Evolutionary conservation across 2,797 vertebrate species (phyloP).

Genomic region (Triplophysa bombifrons): DNA sequence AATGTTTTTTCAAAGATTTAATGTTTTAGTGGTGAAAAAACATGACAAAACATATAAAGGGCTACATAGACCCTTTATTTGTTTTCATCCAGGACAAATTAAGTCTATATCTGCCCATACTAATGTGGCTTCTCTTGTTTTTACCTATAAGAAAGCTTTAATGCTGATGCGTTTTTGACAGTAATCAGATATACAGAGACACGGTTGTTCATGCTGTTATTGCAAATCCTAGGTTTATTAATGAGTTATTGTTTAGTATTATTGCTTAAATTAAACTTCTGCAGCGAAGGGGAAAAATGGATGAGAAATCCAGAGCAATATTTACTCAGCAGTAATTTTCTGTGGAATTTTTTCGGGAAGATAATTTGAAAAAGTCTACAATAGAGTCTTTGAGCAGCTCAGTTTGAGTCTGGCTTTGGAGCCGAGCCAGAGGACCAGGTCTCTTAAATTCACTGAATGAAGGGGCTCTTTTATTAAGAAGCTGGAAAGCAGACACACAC

Average conservation of each 20-base stretch:
- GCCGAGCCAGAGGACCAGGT: constrained; percentile 67
- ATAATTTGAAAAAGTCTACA: constrained; percentile 78
- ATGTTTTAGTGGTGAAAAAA: too few species aligned
- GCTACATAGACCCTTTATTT: background rate
- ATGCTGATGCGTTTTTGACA: background rate
- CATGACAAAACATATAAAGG: too few species aligned
- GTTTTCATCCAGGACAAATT: background rate
- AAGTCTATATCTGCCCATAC: background rate
- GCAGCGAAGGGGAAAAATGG: constrained; percentile 56
- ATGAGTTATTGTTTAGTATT: too few species aligned
- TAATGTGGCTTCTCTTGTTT: background rate
- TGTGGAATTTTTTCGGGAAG: constrained; percentile 66
- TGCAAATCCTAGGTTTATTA: constrained; percentile 52
- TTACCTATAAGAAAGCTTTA: background rate
- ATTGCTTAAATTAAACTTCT: constrained; percentile 26
- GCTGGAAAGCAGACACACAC: constrained; percentile 54
- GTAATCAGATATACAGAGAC: constrained; percentile 17
- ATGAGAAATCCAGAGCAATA: constrained; percentile 67
- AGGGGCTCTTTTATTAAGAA: constrained; percentile 66
- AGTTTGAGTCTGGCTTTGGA: constrained; percentile 67
- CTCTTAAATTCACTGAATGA: constrained; percentile 69
- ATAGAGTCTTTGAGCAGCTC: constrained; percentile 75
- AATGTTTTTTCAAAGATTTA: too few species aligned
- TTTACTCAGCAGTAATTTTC: constrained; percentile 77
- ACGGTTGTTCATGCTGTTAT: background rate